Base-by-base conservation (phyloP, 2,113 vertebrate genomes). In the Pollimyrus isidori region DNA sequence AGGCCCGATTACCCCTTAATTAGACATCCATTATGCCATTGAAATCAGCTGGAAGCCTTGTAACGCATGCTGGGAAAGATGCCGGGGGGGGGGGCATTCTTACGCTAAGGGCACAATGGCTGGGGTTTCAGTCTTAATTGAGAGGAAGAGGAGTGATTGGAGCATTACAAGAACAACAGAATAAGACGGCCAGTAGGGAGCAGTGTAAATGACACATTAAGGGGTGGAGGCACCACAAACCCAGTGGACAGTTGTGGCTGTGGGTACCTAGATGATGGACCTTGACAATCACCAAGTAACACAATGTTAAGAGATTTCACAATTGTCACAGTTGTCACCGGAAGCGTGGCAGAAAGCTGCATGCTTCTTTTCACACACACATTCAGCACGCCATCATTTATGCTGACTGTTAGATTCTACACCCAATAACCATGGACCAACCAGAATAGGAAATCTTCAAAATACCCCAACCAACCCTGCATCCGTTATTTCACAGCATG, bases 1-100 rank as follows among this genome's bases (percentile, higher is more conserved):
- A 88, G 89, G 90, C 86, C 92, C 56, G 88, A 90, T 92, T 92
- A 91, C 90, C 2, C 87, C 90, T 91, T 92, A 92, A 91, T 92
- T 92, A 91, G 80, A 50, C 88, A 90, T 89, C 45, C 90, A 91
- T 92, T 92, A 91, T 92, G 88, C 65, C 49, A 46, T 35, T 45
- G 91, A 89, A 58, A 88, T 56, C 88, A 84, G 89, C 88, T 88
- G 83, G 88, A 89, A 87, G 49, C 90, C 85, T 83, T 82, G 87
- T 86, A 87, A 13, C 19, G 42, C 10, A 87, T 48, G 21, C 86
- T 82, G 89, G 19, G 19, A 83, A 91, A 88, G 86, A 58, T 30
- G 49, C 7, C 0, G 42, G 42, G 21, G 26, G n/a, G 3, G 7
- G 26, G n/a, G 3, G 7, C n/a, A 52, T 91, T 90, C 88, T 90